A percentile compares a stretch with the other conserved stretches of the same genome.
Evolutionary conservation across 2,113 vertebrate genomes (phyloP).

Genomic region (Datnioides undecimradiatus): DNA sequence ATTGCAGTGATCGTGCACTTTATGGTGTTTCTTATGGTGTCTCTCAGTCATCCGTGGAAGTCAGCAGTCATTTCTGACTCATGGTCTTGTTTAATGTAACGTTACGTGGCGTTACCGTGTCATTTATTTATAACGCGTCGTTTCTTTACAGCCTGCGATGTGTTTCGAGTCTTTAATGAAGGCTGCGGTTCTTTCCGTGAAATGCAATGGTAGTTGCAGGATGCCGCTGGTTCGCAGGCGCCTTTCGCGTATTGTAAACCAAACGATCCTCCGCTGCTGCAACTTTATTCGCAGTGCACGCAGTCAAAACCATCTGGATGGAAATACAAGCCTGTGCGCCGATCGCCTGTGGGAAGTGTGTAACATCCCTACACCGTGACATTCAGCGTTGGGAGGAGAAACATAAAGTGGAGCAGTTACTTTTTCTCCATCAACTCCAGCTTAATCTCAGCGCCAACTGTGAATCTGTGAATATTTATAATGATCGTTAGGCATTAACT

Average conservation of each 20-base stretch:
- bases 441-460: background rate
- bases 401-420: background rate
- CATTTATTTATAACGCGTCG: background rate
- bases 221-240: background rate
- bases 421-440: background rate
- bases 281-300: slow-evolving; percentile 42
- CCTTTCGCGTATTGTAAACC: slow-evolving; percentile 13
- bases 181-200: background rate
- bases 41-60: background rate
- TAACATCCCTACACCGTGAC: background rate
- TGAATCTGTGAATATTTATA: background rate
- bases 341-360: slow-evolving; percentile 5
- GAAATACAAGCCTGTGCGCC: background rate
- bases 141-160: background rate
- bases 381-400: background rate
- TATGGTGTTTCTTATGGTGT: background rate
- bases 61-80: background rate
- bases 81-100: background rate
- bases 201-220: too few species aligned
- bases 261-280: slow-evolving; percentile 29
- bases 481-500: background rate
- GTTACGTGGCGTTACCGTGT: background rate
- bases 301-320: slow-evolving; percentile 37
- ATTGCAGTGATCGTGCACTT: background rate
- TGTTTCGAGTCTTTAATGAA: background rate